Evolutionary conservation across 1,140 invertebrate genomes (phyloP), one percentile per base, ranked within the genome.

Genomic region (Lineus longissimus): DNA sequence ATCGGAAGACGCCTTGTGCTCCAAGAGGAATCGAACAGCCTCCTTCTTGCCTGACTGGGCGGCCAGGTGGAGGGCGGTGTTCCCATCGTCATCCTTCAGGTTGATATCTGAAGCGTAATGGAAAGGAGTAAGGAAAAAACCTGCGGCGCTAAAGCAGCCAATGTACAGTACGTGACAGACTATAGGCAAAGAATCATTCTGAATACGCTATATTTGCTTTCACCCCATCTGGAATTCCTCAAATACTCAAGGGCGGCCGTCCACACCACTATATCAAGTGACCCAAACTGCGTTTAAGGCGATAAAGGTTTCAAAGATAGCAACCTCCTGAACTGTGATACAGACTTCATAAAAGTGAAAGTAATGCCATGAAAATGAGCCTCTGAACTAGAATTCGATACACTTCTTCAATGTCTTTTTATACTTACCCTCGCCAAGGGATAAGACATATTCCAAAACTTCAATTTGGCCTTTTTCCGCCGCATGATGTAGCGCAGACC

Each of bases 41-140:
- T 88, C 87, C 17, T 88, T 73, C 11, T 90, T 84, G 65, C 89
- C 87, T 67, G 86, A 85, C 77, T 90, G 87, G 0, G 92, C 88
- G 1, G 92, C 91, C 30, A 89, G 76, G 77, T 95, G 93, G 0
- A 95, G 80, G 1, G 91, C 87, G 1, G 91, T 93, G 71, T 93
- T 91, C 0, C 90, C 91, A 40, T 82, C 84, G 68, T 87, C 86
- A 76, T 94, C 91, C 69, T 82, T 79, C 15, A 84, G 80, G 75
- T 93, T 88, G 23, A 93, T 79, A 84, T 91, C 90, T 91, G 81
- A 40, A 83, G 57, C 72, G 75, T 71, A 76, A 56, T 51, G 56
- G 60, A 43, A 45, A 22, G 2, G 9, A n/a, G 31, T 15, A 36
- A 19, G 11, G 27, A 41, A 6, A 41, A 30, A 30, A 7, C 15